These are phyloP conservation scores for Odocoileus virginianus DNA, from an alignment of 2,113 vertebrate genomes.

Conservation along the genomic window DNA sequence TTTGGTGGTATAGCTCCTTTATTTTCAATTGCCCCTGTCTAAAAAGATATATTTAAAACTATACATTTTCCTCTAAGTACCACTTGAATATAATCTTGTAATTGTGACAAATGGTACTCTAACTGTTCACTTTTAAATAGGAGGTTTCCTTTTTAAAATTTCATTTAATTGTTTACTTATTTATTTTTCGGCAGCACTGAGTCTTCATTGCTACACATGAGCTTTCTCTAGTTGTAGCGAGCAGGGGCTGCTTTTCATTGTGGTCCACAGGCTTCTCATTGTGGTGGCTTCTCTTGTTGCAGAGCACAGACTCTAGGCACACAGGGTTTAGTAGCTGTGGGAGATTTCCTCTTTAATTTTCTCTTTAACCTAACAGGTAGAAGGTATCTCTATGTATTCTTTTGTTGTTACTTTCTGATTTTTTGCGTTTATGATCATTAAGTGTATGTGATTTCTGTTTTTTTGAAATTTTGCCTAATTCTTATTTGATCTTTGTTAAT, in stretches of 20 bases:
- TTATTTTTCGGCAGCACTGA: background rate
- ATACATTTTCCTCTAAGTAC: background rate
- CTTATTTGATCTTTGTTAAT: conserved; percentile 1
- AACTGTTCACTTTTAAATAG: conserved; percentile 3
- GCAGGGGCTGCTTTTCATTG: background rate
- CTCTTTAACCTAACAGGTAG: background rate
- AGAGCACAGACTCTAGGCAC: background rate
- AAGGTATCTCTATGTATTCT: background rate
- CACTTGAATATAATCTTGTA: background rate
- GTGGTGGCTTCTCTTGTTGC: background rate
- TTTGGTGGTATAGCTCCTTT: background rate
- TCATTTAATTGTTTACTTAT: background rate
- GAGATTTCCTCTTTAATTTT: conserved; percentile 1
- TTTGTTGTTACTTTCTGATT: background rate
- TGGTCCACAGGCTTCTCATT: too few relatives aligned
- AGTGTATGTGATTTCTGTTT: background rate
- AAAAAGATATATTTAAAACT: background rate
- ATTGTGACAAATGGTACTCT: background rate
- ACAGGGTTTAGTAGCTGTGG: background rate
- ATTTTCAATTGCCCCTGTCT: background rate
- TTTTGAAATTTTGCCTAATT: background rate
- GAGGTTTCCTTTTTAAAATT: background rate
- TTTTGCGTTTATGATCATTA: background rate
- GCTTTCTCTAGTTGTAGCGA: background rate
- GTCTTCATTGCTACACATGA: background rate